Evolutionary conservation across 35 echinoderm and acorn worm genomes (phyloP).

Genomic region (Heliocidaris tuberculata): DNA sequence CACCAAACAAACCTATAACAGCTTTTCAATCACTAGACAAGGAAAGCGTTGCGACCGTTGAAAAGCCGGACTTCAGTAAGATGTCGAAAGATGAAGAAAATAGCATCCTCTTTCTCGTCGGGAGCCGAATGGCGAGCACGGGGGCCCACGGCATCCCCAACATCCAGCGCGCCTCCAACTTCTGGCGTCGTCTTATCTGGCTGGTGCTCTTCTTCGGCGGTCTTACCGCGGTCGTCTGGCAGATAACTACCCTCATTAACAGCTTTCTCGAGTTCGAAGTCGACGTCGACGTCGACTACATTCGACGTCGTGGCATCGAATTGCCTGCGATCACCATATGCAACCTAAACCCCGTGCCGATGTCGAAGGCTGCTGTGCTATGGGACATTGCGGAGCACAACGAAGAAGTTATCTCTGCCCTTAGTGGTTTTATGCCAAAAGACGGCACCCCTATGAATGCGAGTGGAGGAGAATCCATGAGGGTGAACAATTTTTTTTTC

Average conservation of each 20-base stretch:
- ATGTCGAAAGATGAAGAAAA: slow-evolving; percentile 16
- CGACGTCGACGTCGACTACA: slow-evolving; percentile 61
- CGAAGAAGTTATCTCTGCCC: neutral
- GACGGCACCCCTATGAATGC: neutral
- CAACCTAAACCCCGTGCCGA: slow-evolving; percentile 77
- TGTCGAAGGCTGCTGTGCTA: neutral
- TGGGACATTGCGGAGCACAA: neutral
- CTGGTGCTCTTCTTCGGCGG: slow-evolving; percentile 55
- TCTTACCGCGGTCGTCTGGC: slow-evolving; percentile 50
- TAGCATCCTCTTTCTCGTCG: slow-evolving; percentile 23
- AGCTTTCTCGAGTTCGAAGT: slow-evolving; percentile 55
- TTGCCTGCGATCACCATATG: slow-evolving; percentile 89
- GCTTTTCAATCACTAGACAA: neutral
- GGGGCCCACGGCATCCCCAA: slow-evolving; percentile 83
- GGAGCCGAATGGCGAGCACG: slow-evolving; percentile 26
- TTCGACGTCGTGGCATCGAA: slow-evolving; percentile 12
- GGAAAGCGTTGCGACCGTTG: neutral
- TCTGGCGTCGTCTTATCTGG: slow-evolving; percentile 61
- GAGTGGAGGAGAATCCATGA: neutral
- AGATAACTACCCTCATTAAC: slow-evolving; percentile 34
- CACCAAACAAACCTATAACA: neutral
- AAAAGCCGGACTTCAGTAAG: neutral
- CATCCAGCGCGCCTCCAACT: slow-evolving; percentile 62
- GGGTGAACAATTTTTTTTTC: neutral
- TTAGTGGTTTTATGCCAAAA: neutral